phyloP scores from a whole-genome alignment of 1,140 invertebrate species.

The Drosophila neocordata region DNA sequence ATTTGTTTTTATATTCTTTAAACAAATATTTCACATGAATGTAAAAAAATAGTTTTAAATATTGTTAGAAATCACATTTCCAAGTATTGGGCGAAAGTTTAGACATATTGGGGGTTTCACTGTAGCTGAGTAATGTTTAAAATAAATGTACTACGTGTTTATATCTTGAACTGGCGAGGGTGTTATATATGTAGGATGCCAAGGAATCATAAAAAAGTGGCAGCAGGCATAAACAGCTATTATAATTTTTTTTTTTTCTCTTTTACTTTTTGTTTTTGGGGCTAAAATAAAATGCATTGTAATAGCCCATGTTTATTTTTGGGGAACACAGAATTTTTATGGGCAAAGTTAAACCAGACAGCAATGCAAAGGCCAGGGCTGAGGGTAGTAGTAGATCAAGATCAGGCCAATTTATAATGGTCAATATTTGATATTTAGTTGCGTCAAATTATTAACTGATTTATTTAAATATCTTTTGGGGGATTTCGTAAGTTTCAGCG shows the following conservation, averaged over 20 bases:
- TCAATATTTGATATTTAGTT: conserved; percentile 5
- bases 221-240: conserved; percentile 52
- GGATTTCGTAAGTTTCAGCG: background rate
- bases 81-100: no score
- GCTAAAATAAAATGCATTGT: conserved; percentile 52
- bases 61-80: no score
- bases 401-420: conserved; percentile 26
- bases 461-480: conserved; percentile 2
- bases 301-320: conserved; percentile 50
- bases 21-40: no score
- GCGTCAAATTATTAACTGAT: background rate
- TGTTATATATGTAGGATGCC: conserved; percentile 3
- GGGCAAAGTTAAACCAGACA: conserved; percentile 28
- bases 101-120: background rate
- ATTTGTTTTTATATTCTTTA: no score
- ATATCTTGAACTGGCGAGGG: background rate
- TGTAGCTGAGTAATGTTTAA: conserved; percentile 2
- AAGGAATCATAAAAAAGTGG: conserved; percentile 38
- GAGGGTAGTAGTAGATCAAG: conserved; percentile 63
- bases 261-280: conserved; percentile 19
- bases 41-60: no score
- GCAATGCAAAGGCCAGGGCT: conserved; percentile 59
- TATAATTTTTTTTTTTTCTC: conserved; percentile 29
- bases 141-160: background rate
- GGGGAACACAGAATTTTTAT: conserved; percentile 42